Evolutionary conservation across 2,113 vertebrate species (phyloP).

Genomic region (Emydura subglobosa): DNA sequence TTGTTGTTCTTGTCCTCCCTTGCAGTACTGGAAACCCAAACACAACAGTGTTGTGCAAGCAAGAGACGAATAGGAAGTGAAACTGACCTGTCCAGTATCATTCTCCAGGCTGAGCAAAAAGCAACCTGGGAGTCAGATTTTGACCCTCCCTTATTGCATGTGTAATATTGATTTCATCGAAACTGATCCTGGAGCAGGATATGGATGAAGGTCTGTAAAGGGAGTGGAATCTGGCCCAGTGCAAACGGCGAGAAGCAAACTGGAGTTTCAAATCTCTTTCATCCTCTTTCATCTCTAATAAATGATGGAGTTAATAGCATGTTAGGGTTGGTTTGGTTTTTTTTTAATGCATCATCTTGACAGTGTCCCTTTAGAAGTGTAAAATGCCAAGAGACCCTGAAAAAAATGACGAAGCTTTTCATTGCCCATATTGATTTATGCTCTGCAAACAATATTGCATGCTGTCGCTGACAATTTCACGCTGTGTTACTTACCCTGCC

Average conservation of each 20-base stretch:
- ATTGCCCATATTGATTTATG: constrained; percentile 59
- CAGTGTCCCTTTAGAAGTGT: constrained; percentile 39
- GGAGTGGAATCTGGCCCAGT: not conserved
- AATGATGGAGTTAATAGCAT: not conserved
- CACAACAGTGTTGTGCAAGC: not conserved
- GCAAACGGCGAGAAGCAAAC: not conserved
- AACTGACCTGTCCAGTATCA: not conserved
- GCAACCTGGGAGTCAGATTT: not conserved
- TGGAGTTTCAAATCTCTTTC: constrained; percentile 1
- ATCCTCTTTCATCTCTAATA: not conserved
- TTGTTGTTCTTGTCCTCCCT: not conserved
- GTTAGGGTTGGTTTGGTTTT: not conserved
- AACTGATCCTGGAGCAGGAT: not conserved
- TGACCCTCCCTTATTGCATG: not conserved
- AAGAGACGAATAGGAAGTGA: accelerated
- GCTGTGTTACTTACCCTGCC: constrained; percentile 37
- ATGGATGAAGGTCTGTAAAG: not conserved
- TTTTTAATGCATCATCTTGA: constrained; percentile 16
- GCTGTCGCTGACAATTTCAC: constrained; percentile 48
- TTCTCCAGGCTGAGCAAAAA: not conserved
- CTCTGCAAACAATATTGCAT: constrained; percentile 44
- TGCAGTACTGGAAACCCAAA: not conserved
- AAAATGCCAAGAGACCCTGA: constrained; percentile 62
- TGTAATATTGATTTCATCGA: not conserved
- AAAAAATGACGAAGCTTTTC: not conserved